Percentiles rank a stretch among this genome's conserved stretches.
phyloP scores from a whole-genome alignment of 2,113 vertebrate genomes.

The Gobius niger region DNA sequence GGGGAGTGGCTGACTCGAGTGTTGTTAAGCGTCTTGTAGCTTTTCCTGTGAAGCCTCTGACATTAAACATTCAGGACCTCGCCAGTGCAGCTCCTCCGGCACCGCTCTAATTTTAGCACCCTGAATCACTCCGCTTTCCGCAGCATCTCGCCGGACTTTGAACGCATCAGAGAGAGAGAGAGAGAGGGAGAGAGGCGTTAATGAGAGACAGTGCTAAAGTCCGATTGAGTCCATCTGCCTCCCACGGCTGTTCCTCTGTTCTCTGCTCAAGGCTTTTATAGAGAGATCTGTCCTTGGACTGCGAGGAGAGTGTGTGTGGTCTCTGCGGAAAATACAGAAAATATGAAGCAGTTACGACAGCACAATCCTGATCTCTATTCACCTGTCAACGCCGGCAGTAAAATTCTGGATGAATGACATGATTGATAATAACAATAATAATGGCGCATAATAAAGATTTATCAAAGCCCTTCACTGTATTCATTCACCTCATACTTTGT shows the following conservation, averaged over 20 bases:
- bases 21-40: constrained; percentile 17
- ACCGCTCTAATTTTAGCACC: constrained; percentile 69
- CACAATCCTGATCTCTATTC: too few species aligned
- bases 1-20: background rate
- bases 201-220: constrained; percentile 28
- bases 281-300: background rate
- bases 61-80: constrained; percentile 73
- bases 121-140: constrained; percentile 38
- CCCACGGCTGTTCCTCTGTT: constrained; percentile 7
- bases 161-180: background rate
- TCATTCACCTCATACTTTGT: too few species aligned
- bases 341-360: too few species aligned
- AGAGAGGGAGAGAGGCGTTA: constrained; percentile 24
- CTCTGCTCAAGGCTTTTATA: constrained; percentile 5
- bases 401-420: too few species aligned
- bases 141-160: constrained; percentile 27
- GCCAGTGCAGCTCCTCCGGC: constrained; percentile 50
- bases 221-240: constrained; percentile 35
- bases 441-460: too few species aligned
- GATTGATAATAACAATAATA: too few species aligned
- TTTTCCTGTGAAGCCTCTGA: constrained; percentile 36
- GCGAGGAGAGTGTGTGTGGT: background rate
- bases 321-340: background rate
- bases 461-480: too few species aligned
- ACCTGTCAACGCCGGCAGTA: too few species aligned